A percentile compares a stretch with the other conserved stretches of the same genome.
phyloP scores from a whole-genome alignment of 2,888 invertebrate genomes.

The Tupiocoris notatus region DNA sequence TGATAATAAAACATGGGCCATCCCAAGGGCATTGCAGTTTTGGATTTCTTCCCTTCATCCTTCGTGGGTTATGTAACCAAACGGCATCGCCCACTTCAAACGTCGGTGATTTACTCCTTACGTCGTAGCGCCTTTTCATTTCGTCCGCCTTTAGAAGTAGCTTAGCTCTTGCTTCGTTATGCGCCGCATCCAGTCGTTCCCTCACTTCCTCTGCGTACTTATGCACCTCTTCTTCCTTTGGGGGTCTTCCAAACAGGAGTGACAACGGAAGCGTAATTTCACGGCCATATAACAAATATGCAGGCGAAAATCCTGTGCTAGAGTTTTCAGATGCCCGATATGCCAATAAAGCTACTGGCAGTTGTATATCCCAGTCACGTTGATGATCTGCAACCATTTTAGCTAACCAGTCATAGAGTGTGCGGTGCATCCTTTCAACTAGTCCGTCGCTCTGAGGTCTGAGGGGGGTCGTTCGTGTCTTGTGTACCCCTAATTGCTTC shows the following conservation, averaged over 20 bases:
- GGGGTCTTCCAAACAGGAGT: background rate
- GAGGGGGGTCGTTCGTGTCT: slow-evolving; percentile 33
- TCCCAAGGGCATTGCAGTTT: slow-evolving; percentile 3
- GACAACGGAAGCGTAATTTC: background rate
- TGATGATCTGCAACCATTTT: slow-evolving; percentile 47
- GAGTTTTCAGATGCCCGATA: slow-evolving; percentile 36
- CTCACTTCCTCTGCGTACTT: background rate
- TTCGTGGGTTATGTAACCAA: background rate
- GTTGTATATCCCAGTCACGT: slow-evolving; percentile 48
- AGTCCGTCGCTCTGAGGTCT: slow-evolving; percentile 49
- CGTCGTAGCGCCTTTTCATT: slow-evolving; percentile 3
- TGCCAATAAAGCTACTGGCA: slow-evolving; percentile 41
- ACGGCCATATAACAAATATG: background rate
- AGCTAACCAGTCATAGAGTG: slow-evolving; percentile 45
- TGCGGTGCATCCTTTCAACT: slow-evolving; percentile 47
- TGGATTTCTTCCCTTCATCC: background rate
- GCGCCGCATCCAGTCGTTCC: background rate
- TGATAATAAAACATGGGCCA: background rate
- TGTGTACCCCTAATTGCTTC: slow-evolving; percentile 39
- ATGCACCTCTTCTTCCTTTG: background rate
- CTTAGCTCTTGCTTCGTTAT: background rate
- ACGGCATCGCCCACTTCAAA: slow-evolving; percentile 7
- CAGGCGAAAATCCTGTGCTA: slow-evolving; percentile 22
- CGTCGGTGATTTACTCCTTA: background rate
- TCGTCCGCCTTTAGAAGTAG: background rate